Percentiles rank a stretch among this genome's conserved stretches.
phyloP scores from a whole-genome alignment of 1,140 invertebrate species.

The Calliphora vicina region DNA sequence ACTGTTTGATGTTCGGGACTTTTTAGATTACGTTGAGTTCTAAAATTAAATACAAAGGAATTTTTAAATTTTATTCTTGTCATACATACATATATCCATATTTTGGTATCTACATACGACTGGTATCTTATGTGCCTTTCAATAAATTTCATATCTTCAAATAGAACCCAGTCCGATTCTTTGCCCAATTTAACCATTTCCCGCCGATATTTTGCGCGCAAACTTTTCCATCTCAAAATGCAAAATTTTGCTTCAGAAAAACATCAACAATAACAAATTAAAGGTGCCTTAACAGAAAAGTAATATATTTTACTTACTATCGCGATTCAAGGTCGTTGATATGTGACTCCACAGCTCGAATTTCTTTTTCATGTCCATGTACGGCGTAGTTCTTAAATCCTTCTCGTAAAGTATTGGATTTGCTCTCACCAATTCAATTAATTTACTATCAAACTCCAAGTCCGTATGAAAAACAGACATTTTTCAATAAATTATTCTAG shows the following conservation, averaged over 20 bases:
- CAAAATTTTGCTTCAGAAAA: conserved; percentile 45
- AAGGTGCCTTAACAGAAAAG: not conserved
- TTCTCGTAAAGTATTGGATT: conserved; percentile 50
- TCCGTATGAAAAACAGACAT: not conserved
- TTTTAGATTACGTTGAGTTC: conserved; percentile 15
- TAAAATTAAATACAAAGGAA: not conserved
- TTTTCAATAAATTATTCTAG: not conserved
- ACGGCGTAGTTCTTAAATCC: conserved; percentile 46
- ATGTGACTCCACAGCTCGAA: conserved; percentile 53
- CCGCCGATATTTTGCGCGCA: conserved; percentile 44
- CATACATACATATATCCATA: not conserved
- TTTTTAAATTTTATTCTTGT: not conserved
- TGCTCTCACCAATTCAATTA: conserved; percentile 49
- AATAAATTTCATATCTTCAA: conserved; percentile 48
- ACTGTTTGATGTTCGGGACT: conserved; percentile 18
- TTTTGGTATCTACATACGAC: conserved; percentile 18
- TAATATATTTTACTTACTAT: conserved; percentile 48
- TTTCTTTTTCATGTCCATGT: conserved; percentile 45
- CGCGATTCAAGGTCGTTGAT: conserved; percentile 46
- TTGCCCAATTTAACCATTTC: conserved; percentile 46
- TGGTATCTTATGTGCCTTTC: conserved; percentile 39
- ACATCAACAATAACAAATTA: too few relatives aligned
- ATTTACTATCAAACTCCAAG: conserved; percentile 44
- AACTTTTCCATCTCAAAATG: conserved; percentile 50
- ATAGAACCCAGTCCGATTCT: conserved; percentile 47